Evolutionary conservation across 2,888 invertebrate genomes (phyloP), one percentile per base, ranked within the genome.

Genomic region (Dioctria rufipes): DNA sequence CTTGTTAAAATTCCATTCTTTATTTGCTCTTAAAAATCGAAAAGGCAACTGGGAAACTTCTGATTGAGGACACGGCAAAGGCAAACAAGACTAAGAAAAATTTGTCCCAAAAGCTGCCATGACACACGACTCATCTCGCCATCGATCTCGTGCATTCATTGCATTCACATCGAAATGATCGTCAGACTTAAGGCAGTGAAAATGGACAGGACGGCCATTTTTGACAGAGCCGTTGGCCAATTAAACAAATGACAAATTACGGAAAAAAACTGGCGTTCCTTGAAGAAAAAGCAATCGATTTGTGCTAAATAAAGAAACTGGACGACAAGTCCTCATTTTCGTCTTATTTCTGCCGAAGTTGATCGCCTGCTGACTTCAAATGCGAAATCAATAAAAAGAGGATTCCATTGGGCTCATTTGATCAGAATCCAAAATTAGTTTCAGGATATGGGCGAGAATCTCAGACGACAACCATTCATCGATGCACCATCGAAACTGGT

Each of bases 171-270:
- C 51, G 51, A 39, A 25, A 39, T n/a, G 37, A 75, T 49, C 37
- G 11, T 11, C 49, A 63, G 6, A 63, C 11, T 13, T 69, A 1
- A 9, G 25, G 42, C 25, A 25, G 25, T 25, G 25, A 25, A 25
- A 25, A 25, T 25, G 25, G 25, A 25, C 25, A 40, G 42, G 43
- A 77, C 77, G 77, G 77, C 77, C 77, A 77, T 77, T 77, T 77
- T 77, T 77, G 77, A 61, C 77, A 63, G 77, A 63, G 63, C 77
- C 63, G 77, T 77, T 61, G 63, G 85, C 85, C 86, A 86, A 86
- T 86, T 86, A 85, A 86, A 85, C 85, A 85, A 85, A 85, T 86
- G 86, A 86, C 86, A 86, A 86, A 86, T 86, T 86, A 49, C 63
- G 51, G 77, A 60, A 63, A 77, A 63, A 77, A 77, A 77, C 40